Base-by-base conservation (phyloP, 2,797 vertebrate genomes). In the Lepidocolaptes lacrymiger region DNA sequence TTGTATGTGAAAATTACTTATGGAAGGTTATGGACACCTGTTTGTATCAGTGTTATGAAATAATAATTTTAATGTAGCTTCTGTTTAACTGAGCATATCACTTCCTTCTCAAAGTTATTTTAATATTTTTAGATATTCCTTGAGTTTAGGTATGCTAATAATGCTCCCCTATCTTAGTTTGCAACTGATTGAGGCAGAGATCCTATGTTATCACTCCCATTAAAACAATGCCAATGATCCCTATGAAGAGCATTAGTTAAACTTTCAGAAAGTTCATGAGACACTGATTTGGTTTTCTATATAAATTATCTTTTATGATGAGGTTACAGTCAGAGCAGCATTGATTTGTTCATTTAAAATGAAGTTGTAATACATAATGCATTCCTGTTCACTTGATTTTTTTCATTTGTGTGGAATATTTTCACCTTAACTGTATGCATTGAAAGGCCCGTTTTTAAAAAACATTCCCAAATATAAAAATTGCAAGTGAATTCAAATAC, bases 1-100 rank as follows among this genome's bases (percentile, higher is more conserved):
- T 94, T 87, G 51, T 78, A 75, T 91, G 61, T 64, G 66, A 91
- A 84, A 96, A 61, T 89, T 91, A 78, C 11, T 91, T 73, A 62
- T 28, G 23, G 24, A 90, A 54, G 17, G 17, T 61, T 93, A 76
- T 85, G 18, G n/a, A 82, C 32, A 80, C 56, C 79, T 95, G 30
- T 32, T 76, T 85, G 8, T 36, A 49, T 87, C 69, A 82, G 28
- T 23, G 11, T 8, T 49, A 37, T 55, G 52, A 85, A 90, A 84
- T 85, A 80, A 12, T 44, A 2, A 72, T 77, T 76, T 88, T 74
- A 71, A 6, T 34, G 5, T 52, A 71, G 3, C 23, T 85, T 85
- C 56, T 83, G 12, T 52, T 83, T 80, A 89, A 41, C 36, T 63
- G 15, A 64, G 49, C 2, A 9, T 6, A 48, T 49, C 67, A 32